Evolutionary conservation across 2,888 invertebrate genomes (phyloP), one percentile per base, ranked within the genome.

Genomic region (Anoplius nigerrimus): DNA sequence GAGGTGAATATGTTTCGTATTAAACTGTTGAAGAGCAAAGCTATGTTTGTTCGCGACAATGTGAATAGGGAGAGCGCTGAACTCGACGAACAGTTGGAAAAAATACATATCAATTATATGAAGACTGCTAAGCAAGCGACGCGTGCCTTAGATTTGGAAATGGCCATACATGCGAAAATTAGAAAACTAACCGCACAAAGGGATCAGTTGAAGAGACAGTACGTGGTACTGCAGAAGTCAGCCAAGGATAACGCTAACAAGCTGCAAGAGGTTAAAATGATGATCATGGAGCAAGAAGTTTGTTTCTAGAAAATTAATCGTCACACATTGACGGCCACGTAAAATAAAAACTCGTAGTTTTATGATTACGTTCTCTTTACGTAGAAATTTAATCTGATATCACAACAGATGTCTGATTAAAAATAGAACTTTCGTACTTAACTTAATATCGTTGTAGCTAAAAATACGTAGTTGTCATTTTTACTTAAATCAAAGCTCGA

Each of bases 21-120:
- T 3, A 70, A 45, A 42, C 67, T 54, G 22, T 34, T 76, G 15
- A 71, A 72, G 54, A 16, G 69, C 3, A 81, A 78, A 55, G 75
- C 77, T 21, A 15, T 20, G 18, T 59, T 69, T 18, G 55, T 78
- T n/a, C 46, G 79, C 15, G 58, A 74, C n/a, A 52, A 69, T 8
- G 57, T 65, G 5, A 53, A 69, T 46, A 42, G 16, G 42, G 66
- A 67, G 64, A 56, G 65, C 4, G 48, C 64, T n/a, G 4, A 58
- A n/a, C 11, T 72, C 0, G 4, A 57, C 0, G 58, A 20, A 21
- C 61, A 75, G 52, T 66, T 83, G 13, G 58, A 72, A 34, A 20
- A 66, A n/a, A 48, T 78, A 46, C 74, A 72, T 48, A 18, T 59
- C 1, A 65, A 60, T 6, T 76, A 75, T 57, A 5, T 56, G 13